These are phyloP conservation scores for Phenganax stokvisi DNA, from an alignment of 92 coral and sea anemone species.

Conservation along the genomic window DNA sequence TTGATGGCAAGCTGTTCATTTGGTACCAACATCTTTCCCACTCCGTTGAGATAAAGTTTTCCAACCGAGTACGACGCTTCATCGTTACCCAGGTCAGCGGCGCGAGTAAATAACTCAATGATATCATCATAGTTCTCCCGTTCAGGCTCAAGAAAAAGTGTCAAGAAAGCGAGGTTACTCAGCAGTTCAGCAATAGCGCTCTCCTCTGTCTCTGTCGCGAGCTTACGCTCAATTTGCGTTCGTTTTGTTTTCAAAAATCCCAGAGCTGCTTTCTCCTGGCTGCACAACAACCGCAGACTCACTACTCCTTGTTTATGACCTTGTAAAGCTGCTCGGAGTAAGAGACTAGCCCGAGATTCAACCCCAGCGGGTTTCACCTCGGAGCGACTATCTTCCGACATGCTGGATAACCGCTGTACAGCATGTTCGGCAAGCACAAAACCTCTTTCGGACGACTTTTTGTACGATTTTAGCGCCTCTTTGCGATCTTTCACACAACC, in stretches of 20 bases:
- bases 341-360: constrained; percentile 25
- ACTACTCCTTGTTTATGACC: constrained; percentile 29
- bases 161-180: constrained; percentile 29
- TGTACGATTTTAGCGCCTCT: constrained; percentile 21
- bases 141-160: constrained; percentile 20
- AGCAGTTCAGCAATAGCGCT: constrained; percentile 24
- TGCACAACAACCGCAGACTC: constrained; percentile 26
- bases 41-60: constrained; percentile 24
- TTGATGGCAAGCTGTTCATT: constrained; percentile 31
- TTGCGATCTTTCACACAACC: constrained; percentile 14
- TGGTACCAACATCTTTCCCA: constrained; percentile 23
- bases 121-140: constrained; percentile 27
- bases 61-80: constrained; percentile 39
- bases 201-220: constrained; percentile 34
- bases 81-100: constrained; percentile 35
- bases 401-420: constrained; percentile 16
- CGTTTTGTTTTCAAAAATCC: constrained; percentile 27
- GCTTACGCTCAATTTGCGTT: constrained; percentile 30
- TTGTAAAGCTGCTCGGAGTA: constrained; percentile 35
- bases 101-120: constrained; percentile 29
- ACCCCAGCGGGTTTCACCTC: constrained; percentile 23
- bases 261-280: constrained; percentile 17
- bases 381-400: background rate
- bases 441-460: constrained; percentile 16
- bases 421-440: constrained; percentile 38